These are phyloP conservation scores for Phylloscopus trochiloides DNA, from an alignment of 2,113 vertebrate species.

Conservation along the genomic window DNA sequence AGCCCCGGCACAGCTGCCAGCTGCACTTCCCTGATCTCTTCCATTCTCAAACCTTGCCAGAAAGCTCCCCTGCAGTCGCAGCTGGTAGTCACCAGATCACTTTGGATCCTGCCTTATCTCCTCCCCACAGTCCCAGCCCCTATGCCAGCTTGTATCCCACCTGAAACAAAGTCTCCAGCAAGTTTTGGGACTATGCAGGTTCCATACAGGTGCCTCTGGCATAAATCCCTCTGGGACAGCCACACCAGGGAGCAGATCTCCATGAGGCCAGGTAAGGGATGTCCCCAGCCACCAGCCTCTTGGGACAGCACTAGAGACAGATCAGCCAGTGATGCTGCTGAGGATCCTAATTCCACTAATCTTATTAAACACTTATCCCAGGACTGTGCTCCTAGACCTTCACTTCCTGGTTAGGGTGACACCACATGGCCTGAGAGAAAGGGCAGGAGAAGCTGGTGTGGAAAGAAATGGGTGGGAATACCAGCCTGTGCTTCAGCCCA, in stretches of 20 bases:
- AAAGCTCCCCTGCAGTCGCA: background rate
- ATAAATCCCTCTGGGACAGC: background rate
- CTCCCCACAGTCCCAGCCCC: fast-evolving
- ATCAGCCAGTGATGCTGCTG: background rate
- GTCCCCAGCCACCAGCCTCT: background rate
- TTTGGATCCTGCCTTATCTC: fast-evolving
- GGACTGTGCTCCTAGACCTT: background rate
- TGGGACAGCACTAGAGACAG: background rate
- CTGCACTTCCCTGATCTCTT: background rate
- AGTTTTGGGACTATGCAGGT: fast-evolving
- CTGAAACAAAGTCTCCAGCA: background rate
- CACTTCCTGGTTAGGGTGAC: background rate
- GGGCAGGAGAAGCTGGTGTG: background rate
- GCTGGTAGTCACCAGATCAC: background rate
- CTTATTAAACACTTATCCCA: background rate
- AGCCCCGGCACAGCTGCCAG: background rate
- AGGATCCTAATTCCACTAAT: background rate
- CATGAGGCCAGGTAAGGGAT: background rate
- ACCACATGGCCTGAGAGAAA: background rate
- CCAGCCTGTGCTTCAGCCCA: background rate
- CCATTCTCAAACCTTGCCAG: background rate
- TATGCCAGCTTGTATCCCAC: background rate
- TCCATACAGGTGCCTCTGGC: background rate
- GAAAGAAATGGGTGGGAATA: background rate
- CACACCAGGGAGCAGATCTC: background rate